phyloP scores from a whole-genome alignment of 2,888 invertebrate species.

The Apeira syringaria region DNA sequence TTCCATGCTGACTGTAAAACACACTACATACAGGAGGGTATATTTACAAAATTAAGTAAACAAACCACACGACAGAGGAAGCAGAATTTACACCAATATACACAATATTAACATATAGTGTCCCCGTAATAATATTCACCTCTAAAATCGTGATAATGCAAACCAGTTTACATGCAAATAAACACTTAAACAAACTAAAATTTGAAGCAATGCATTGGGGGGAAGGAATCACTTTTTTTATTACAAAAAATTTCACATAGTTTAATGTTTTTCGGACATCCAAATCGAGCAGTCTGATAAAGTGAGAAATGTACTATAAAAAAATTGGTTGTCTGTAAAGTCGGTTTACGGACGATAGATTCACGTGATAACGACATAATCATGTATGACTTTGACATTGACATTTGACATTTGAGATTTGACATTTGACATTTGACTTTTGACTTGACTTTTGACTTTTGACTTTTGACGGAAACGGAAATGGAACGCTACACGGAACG shows the following conservation, averaged over 20 bases:
- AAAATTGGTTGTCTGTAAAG: too few relatives aligned
- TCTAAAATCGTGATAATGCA: conserved; percentile 66
- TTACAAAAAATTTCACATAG: conserved; percentile 15
- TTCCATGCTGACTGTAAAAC: too few relatives aligned
- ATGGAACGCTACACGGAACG: too few relatives aligned
- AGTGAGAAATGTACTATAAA: too few relatives aligned
- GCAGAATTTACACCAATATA: conserved; percentile 32
- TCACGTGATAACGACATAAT: too few relatives aligned
- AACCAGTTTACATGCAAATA: conserved; percentile 81
- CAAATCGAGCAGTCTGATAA: too few relatives aligned
- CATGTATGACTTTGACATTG: too few relatives aligned
- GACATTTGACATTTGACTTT: too few relatives aligned
- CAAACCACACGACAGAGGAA: conserved; percentile 50
- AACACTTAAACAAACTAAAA: conserved; percentile 67
- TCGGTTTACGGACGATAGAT: too few relatives aligned
- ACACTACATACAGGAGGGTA: not conserved
- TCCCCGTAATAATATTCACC: conserved; percentile 48
- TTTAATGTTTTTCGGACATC: conserved; percentile 12
- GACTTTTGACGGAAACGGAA: too few relatives aligned
- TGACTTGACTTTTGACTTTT: too few relatives aligned
- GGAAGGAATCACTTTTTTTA: conserved; percentile 35
- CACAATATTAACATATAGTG: conserved; percentile 27
- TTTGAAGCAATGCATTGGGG: conserved; percentile 72
- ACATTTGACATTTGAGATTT: too few relatives aligned
- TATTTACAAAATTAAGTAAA: conserved; percentile 32